Percentiles rank a stretch among this genome's conserved stretches.
phyloP scores from a whole-genome alignment of 2,797 vertebrate species.

The Cheracebus regulus region DNA sequence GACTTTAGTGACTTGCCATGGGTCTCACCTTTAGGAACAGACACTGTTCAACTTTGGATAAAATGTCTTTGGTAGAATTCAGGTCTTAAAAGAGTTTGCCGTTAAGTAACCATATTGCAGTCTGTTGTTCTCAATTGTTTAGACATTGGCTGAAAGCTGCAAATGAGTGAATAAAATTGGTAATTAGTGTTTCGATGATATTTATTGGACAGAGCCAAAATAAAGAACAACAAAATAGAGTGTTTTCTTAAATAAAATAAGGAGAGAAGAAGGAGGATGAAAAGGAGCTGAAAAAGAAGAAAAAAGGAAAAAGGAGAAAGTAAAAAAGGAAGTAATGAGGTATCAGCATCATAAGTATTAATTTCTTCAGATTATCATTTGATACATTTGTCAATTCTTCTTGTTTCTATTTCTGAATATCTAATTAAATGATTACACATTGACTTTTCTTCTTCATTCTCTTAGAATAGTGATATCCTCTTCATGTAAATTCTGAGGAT shows the following conservation, averaged over 20 bases:
- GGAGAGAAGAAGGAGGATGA: neutral
- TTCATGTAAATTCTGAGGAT: neutral
- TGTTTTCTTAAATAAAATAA: neutral
- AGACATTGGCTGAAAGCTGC: neutral
- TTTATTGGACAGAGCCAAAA: neutral
- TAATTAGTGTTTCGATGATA: neutral
- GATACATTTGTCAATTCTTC: neutral
- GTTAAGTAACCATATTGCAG: neutral
- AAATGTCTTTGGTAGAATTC: neutral
- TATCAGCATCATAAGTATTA: neutral
- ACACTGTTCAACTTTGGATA: neutral
- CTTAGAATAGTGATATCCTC: neutral
- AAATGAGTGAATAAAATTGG: neutral
- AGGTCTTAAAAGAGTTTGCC: neutral
- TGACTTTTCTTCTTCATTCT: neutral
- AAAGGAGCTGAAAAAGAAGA: neutral
- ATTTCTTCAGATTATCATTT: neutral
- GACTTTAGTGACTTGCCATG: neutral
- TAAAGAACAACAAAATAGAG: neutral
- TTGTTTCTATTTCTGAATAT: neutral
- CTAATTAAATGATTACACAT: neutral
- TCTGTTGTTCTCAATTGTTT: neutral
- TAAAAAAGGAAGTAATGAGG: accelerated
- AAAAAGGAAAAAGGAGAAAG: neutral
- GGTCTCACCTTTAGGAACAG: neutral